Conservation (phyloP, 2,113 vertebrate species). For the Phycodurus eques region DNA sequence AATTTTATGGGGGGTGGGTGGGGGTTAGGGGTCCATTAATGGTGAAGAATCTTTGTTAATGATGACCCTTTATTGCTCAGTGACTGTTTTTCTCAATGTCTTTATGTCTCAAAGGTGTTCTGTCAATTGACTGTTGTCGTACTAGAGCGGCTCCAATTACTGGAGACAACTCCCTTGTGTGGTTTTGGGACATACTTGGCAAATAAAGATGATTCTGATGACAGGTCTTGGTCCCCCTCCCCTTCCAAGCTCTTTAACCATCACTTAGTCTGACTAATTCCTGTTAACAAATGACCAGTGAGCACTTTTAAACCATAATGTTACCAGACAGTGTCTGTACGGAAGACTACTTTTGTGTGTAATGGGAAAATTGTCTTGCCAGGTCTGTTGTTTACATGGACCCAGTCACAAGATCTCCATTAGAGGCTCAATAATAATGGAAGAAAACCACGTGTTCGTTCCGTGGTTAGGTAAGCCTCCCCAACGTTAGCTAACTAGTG, state of each 20-base stretch:
- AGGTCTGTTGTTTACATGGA: constrained; percentile 44
- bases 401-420: constrained; percentile 63
- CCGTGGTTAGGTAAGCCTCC: constrained; percentile 42
- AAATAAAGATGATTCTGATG: neutral
- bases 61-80: too few species aligned
- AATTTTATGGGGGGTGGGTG: too few species aligned
- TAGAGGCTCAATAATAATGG: constrained; percentile 60
- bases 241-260: neutral
- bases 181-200: too few species aligned
- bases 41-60: too few species aligned
- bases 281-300: neutral
- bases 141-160: too few species aligned
- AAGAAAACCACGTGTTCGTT: constrained; percentile 52
- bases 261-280: neutral
- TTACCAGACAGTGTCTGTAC: neutral
- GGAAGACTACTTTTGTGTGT: neutral
- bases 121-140: too few species aligned
- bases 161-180: too few species aligned
- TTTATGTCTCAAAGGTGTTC: too few species aligned
- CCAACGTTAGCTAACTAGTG: constrained; percentile 35
- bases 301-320: neutral
- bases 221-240: neutral
- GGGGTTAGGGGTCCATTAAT: too few species aligned
- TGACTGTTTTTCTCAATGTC: too few species aligned
- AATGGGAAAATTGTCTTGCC: neutral